These are phyloP conservation scores for Electrona antarctica DNA, from an alignment of 2,113 vertebrate species.

Conservation along the genomic window DNA sequence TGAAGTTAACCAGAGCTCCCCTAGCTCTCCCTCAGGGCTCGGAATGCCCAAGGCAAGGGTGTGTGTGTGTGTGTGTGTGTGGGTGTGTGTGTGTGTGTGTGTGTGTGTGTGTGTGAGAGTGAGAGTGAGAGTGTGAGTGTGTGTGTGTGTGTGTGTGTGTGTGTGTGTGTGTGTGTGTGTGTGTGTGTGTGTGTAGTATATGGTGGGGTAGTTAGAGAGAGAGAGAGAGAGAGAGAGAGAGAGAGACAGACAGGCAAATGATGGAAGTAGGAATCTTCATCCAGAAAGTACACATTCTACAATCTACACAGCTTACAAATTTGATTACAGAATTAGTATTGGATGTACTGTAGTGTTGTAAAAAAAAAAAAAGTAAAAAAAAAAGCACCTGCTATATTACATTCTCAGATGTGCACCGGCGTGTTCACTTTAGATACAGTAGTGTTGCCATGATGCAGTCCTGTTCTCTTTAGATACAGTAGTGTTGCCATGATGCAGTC, in stretches of 20 bases:
- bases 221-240: slow-evolving; percentile 11
- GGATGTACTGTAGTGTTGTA: too few species aligned
- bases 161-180: slow-evolving; percentile 28
- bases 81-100: slow-evolving; percentile 20
- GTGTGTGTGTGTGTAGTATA: background rate
- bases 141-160: slow-evolving; percentile 1
- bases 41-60: slow-evolving; percentile 34
- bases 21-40: slow-evolving; percentile 24
- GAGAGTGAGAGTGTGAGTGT: background rate
- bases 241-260: background rate
- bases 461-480: background rate
- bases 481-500: background rate
- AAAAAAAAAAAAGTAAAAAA: too few species aligned
- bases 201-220: background rate
- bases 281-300: too few species aligned
- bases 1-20: slow-evolving; percentile 55
- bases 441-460: background rate
- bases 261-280: too few species aligned
- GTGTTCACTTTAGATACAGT: background rate
- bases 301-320: too few species aligned
- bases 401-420: too few species aligned
- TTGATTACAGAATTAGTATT: too few species aligned
- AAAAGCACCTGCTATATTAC: too few species aligned
- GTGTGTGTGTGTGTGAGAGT: background rate
- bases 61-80: slow-evolving; percentile 10